A percentile compares a stretch with the other conserved stretches of the same genome.
phyloP scores from a whole-genome alignment of 2,113 vertebrate species.

The Vidua macroura region DNA sequence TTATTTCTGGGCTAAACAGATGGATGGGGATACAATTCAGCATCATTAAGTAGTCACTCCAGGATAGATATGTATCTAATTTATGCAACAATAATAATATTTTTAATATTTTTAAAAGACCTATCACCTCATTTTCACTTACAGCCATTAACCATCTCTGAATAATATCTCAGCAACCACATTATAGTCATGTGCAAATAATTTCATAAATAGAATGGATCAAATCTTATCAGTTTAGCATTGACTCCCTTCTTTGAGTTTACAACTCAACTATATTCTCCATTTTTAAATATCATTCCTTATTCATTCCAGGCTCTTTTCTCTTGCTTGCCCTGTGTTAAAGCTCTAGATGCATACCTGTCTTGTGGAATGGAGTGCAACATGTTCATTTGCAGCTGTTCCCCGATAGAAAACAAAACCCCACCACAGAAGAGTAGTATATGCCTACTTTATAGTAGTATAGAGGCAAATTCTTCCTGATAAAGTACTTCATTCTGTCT shows the following conservation, averaged over 20 bases:
- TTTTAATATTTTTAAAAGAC: background rate
- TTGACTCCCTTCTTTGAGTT: background rate
- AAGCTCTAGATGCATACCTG: accelerated
- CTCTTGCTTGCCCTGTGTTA: background rate
- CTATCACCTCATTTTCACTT: background rate
- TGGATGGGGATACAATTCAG: background rate
- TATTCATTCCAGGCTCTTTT: background rate
- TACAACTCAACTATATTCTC: background rate
- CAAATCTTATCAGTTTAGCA: background rate
- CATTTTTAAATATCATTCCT: background rate
- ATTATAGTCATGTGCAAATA: background rate
- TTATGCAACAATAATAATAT: background rate
- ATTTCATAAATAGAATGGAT: background rate
- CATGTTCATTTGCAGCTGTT: accelerated
- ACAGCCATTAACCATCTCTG: background rate
- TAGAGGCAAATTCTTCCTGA: background rate
- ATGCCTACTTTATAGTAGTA: background rate
- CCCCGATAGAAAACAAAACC: background rate
- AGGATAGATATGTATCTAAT: background rate
- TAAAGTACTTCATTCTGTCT: background rate
- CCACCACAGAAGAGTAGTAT: background rate
- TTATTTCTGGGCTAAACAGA: background rate
- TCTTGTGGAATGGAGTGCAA: background rate
- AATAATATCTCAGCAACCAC: background rate
- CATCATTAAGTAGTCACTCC: background rate